These are phyloP conservation scores for Barbus barbus DNA, from an alignment of 2,113 vertebrate genomes.

Conservation along the genomic window DNA sequence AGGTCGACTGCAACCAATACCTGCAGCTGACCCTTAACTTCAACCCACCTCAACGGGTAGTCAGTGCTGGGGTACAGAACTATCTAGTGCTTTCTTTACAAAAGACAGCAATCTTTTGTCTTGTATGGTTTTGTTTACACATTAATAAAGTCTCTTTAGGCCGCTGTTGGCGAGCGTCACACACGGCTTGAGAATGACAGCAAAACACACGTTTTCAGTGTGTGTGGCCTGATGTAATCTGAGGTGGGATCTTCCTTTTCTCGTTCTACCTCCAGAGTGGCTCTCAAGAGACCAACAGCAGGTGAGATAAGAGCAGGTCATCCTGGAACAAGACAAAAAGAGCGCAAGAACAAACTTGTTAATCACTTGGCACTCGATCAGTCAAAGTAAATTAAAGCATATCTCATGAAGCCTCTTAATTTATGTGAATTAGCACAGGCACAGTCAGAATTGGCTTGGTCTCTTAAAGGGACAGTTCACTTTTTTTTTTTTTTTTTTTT, in stretches of 20 bases:
- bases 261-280: conserved; percentile 61
- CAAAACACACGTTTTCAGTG: conserved; percentile 47
- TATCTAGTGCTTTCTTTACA: conserved; percentile 7
- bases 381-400: background rate
- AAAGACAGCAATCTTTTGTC: background rate
- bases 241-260: conserved; percentile 62
- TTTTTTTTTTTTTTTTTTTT: background rate
- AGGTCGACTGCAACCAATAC: conserved; percentile 17
- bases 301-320: conserved; percentile 68
- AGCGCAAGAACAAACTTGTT: background rate
- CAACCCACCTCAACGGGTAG: background rate
- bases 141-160: conserved; percentile 60
- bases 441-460: background rate
- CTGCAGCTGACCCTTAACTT: background rate
- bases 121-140: conserved; percentile 54
- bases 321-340: conserved; percentile 60
- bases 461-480: background rate
- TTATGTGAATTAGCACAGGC: background rate
- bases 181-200: conserved; percentile 50
- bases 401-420: background rate
- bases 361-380: background rate
- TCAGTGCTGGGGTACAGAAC: conserved; percentile 8
- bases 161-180: conserved; percentile 41
- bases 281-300: conserved; percentile 62
- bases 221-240: conserved; percentile 59